A percentile compares a stretch with the other conserved stretches of the same genome.
phyloP scores from a whole-genome alignment of 2,113 vertebrate genomes.

The Machaerirhynchus nigripectus region DNA sequence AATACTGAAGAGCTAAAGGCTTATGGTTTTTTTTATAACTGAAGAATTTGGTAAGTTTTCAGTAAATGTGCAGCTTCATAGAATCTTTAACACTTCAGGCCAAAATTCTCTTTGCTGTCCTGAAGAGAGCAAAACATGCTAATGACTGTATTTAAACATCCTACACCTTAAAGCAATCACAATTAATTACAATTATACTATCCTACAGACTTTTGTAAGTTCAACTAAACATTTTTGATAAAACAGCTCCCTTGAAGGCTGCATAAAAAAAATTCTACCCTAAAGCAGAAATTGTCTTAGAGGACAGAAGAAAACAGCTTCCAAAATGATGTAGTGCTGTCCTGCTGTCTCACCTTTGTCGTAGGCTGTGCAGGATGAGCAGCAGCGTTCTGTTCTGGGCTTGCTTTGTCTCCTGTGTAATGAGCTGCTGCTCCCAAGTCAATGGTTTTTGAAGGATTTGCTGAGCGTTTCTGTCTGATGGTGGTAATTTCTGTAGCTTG shows the following conservation, averaged over 20 bases:
- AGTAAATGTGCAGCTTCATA: neutral
- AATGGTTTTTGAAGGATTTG: slow-evolving; percentile 90
- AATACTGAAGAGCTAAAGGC: neutral
- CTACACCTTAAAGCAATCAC: neutral
- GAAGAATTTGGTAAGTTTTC: neutral
- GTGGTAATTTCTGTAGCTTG: slow-evolving; percentile 94
- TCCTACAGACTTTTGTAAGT: neutral
- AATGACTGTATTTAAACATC: neutral
- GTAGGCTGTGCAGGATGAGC: slow-evolving; percentile 64
- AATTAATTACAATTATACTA: neutral
- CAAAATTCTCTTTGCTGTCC: neutral
- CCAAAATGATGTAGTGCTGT: neutral
- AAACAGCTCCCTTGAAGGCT: neutral
- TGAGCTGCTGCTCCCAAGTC: slow-evolving; percentile 93
- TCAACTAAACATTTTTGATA: neutral
- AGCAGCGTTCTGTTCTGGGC: slow-evolving; percentile 74
- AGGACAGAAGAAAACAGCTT: neutral
- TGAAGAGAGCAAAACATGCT: neutral
- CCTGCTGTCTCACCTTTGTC: slow-evolving; percentile 76
- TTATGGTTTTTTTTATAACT: neutral
- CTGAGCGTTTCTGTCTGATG: slow-evolving; percentile 86
- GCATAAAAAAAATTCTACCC: neutral
- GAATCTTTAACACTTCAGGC: neutral
- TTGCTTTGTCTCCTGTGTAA: slow-evolving; percentile 88
- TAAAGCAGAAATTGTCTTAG: neutral